Evolutionary conservation across 2,113 vertebrate genomes (phyloP), one percentile per base, ranked within the genome.

Genomic region (Rhinoptilus africanus): DNA sequence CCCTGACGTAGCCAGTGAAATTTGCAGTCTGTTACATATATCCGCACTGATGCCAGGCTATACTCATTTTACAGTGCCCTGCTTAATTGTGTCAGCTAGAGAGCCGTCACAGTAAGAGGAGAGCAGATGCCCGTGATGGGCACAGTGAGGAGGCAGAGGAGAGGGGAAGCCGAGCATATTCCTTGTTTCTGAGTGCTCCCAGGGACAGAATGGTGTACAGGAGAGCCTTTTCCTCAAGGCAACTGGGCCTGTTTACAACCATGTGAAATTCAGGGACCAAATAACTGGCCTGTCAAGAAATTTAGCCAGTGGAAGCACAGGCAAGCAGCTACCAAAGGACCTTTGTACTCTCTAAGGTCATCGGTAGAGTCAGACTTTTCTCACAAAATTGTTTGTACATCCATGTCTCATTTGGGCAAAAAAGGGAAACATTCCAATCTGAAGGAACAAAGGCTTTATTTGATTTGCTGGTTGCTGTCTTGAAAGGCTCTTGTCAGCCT

Each of bases 351-450:
- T 76, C 26, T 69, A 53, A 92, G 96, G 92, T 95, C 95, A 91
- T 66, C 12, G 7, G 62, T 73, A 66, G 88, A 95, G 92, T 90
- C 92, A 97, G 95, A 67, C 81, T 85, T 97, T 96, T 97, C 96
- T 97, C 96, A 96, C 88, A 94, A 95, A 96, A 96, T 77, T 96
- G 96, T 97, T 97, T 97, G 93, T 87, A 82, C 92, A 93, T 96
- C 96, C 81, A 39, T 88, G 93, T 93, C 93, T 96, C 85, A 88
- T 94, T 95, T 96, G 78, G 78, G 88, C 47, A 69, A 92, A 95
- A 94, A 95, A 96, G 57, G 85, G 96, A 97, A 97, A 96, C 96
- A 94, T 96, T 96, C 96, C 93, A 94, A 48, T 92, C 87, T 75
- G 53, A 89, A 96, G 72, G 96, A 97, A 97, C 96, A 96, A 97